Conservation (phyloP, 2,888 invertebrate genomes). For the Archips crataeganus region DNA sequence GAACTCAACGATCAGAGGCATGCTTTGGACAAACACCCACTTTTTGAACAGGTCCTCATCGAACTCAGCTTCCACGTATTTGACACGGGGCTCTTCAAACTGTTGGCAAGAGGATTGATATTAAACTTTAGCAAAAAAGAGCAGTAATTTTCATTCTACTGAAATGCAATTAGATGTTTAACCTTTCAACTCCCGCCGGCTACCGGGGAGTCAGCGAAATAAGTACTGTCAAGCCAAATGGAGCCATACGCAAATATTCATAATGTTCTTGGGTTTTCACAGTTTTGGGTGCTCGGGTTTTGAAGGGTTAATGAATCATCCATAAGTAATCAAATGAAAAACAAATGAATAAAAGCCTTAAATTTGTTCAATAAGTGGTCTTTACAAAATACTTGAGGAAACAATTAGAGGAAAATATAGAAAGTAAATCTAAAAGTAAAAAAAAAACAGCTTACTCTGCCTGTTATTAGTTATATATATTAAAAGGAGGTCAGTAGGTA, state of each 20-base stretch:
- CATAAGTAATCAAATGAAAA: too few relatives aligned
- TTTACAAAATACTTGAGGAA: background rate
- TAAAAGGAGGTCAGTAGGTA: background rate
- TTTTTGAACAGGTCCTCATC: constrained; percentile 90
- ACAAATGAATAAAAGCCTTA: too few relatives aligned
- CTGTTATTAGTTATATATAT: background rate
- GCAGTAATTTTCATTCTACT: too few relatives aligned
- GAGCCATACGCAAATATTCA: too few relatives aligned
- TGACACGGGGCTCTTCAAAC: constrained; percentile 94
- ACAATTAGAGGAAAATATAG: background rate
- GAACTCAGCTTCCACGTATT: constrained; percentile 89
- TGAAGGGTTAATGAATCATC: too few relatives aligned
- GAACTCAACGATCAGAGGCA: constrained; percentile 97
- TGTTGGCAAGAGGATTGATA: constrained; percentile 65
- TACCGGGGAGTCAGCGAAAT: too few relatives aligned
- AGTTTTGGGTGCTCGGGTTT: too few relatives aligned
- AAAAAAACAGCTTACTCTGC: background rate
- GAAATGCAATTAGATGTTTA: too few relatives aligned
- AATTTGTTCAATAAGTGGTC: background rate
- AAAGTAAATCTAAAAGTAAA: background rate
- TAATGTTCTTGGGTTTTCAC: too few relatives aligned
- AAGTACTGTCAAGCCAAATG: too few relatives aligned
- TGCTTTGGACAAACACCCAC: constrained; percentile 93
- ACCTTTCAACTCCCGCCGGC: too few relatives aligned
- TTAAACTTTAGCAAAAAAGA: too few relatives aligned